Base-by-base conservation (phyloP, 2,113 vertebrate genomes). In the Cyprinodon brontotheroides region DNA sequence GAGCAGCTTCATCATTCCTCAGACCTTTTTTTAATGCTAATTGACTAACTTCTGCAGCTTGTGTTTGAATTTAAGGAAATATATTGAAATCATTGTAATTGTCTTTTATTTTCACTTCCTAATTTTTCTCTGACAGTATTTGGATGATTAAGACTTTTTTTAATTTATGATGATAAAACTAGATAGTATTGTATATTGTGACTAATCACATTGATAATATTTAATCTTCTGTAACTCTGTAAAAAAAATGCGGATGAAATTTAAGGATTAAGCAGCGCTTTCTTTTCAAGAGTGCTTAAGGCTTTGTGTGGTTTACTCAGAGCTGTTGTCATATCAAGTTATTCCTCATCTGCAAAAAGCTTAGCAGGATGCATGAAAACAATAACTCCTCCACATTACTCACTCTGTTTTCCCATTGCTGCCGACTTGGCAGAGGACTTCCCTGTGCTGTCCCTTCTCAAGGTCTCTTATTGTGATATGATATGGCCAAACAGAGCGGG, bases 261-360 rank as follows among this genome's bases (percentile, higher is more conserved):
- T 78, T 15, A 22, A 41, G 53, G 41, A 37, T 74, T 68, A 36
- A 78, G 57, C 43, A 48, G 63, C 73, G 47, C 17, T n/a, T 67
- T 3, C 17, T 68, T 15, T 74, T 79, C 29, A 15, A 63, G 15
- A 72, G 3, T 0, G n/a, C 67, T 29, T 29, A 37, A 6, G 77
- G 64, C 63, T 77, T 67, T 78, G 66, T 76, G 83, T 4, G 47
- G 62, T n/a, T 59, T 13, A 74, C 74, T 68, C 41, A 68, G 69
- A 57, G 38, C 66, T 36, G 72, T 9, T 70, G 79, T 90, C 79
- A 78, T 59, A 64, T 71, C 8, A 78, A 75, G 85, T 78, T 57
- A 82, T 71, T 70, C 39, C 81, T 79, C 78, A 70, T 79, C 74
- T 67, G 66, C 39, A 75, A 69, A 74, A 61, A 39, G 47, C 64